These are phyloP conservation scores for Alligator mississippiensis DNA, from an alignment of 2,113 vertebrate species.

Conservation along the genomic window DNA sequence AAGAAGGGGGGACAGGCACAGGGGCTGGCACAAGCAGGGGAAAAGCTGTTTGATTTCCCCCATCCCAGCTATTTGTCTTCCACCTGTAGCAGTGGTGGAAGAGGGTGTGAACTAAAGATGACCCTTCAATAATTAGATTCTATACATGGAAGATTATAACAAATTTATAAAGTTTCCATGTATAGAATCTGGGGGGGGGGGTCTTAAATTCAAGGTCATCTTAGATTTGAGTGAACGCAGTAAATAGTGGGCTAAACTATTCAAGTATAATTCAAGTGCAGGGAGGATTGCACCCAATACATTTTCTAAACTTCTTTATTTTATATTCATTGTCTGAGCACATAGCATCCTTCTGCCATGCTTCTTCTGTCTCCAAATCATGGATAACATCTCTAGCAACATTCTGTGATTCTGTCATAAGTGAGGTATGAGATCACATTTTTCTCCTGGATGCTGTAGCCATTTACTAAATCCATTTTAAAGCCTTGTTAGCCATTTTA, in stretches of 20 bases:
- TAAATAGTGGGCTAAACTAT: background rate
- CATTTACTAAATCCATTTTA: background rate
- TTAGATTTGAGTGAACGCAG: too few relatives aligned
- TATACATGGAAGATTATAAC: too few relatives aligned
- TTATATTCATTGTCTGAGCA: background rate
- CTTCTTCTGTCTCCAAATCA: background rate
- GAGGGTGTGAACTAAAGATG: too few relatives aligned
- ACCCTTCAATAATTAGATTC: too few relatives aligned
- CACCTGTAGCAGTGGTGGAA: too few relatives aligned
- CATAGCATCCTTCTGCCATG: background rate
- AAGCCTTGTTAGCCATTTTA: background rate
- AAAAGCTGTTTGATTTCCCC: too few relatives aligned
- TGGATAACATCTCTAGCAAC: background rate
- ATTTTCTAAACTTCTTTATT: background rate
- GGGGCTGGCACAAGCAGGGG: too few relatives aligned
- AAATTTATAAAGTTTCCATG: too few relatives aligned
- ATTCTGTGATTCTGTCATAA: conserved; percentile 1
- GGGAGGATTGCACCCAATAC: background rate
- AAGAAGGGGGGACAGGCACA: too few relatives aligned
- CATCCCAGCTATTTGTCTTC: too few relatives aligned
- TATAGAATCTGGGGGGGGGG: too few relatives aligned
- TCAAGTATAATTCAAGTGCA: background rate
- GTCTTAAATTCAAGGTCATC: too few relatives aligned
- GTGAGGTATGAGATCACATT: background rate
- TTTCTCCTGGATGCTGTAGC: background rate